Base-by-base conservation (phyloP, 2,113 vertebrate species). In the Ranitomeya imitator region DNA sequence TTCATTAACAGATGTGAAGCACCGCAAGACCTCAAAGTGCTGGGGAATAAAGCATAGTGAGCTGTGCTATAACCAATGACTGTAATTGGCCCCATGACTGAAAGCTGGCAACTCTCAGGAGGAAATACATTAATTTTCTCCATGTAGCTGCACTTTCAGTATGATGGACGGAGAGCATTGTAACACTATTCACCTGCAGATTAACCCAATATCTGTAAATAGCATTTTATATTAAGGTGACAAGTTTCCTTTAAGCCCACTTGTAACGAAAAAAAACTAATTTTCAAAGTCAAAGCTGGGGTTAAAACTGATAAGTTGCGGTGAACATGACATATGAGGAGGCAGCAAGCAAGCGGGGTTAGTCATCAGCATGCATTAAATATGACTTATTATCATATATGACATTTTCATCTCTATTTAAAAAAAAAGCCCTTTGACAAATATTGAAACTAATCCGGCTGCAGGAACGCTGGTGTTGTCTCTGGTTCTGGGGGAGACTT, bases 301-400 rank as follows among this genome's bases (percentile, higher is more conserved):
- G 57, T 81, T 60, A 61, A 81, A 61, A 61, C n/a, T 11, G 79
- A 81, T 81, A 37, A 31, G 79, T 16, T 61, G 59, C 15, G 9
- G 8, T n/a, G 60, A 61, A 54, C 61, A 83, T 0, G 63, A 69
- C 51, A 52, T 23, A 26, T 7, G 61, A n/a, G 81, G 63, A 69
- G 73, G 18, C 45, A 21, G 37, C 37, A 54, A 54, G 65, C 60
- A 14, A 19, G 51, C 45, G 10, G 21, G 79, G 63, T 67, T 69
- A 84, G 82, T 84, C 82, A 84, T 84, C 82, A 69, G 63, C 63
- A 67, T 69, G 71, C 82, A 84, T 71, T 84, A 84, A 55, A 71
- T 84, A 55, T 84, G n/a, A 71, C 63, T 84, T 84, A 71, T 71
- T 84, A 84, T 84, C 63, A 71, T 71, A 69, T 45, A 63, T 84